Conservation (phyloP, 2,888 invertebrate species). For the Liposcelis brunnea region DNA sequence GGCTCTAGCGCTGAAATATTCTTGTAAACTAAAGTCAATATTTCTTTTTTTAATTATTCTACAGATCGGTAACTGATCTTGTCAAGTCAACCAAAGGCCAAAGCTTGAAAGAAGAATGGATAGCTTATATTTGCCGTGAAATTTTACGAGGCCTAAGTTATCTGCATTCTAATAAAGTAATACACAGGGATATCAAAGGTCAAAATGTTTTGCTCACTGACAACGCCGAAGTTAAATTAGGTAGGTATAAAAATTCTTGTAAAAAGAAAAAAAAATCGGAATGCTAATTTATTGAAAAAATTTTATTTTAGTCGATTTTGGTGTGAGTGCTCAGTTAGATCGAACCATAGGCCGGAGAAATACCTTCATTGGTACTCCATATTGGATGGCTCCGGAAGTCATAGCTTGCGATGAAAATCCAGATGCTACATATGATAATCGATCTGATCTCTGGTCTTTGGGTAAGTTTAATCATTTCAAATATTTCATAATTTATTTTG, state of each 20-base stretch:
- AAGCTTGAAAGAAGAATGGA: constrained; percentile 98
- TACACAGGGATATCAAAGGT: constrained; percentile 98
- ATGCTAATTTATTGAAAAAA: too few species aligned
- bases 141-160: constrained; percentile 89
- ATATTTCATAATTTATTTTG: not conserved
- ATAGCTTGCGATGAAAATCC: constrained; percentile 99
- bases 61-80: constrained; percentile 87
- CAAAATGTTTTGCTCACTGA: constrained; percentile 99
- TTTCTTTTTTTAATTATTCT: too few species aligned
- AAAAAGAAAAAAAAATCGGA: not conserved
- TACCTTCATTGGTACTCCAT: constrained; percentile 96
- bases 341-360: constrained; percentile 96
- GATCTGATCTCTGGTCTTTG: constrained; percentile 72
- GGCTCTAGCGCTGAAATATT: too few species aligned
- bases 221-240: constrained; percentile 98
- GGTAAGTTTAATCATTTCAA: constrained; percentile 14
- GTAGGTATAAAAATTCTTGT: constrained; percentile 30
- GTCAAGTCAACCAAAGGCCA: constrained; percentile 99
- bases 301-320: constrained; percentile 72
- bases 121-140: constrained; percentile 97
- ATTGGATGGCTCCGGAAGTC: constrained; percentile 99
- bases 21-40: too few species aligned
- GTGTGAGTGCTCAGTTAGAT: constrained; percentile 97
- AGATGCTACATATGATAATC: constrained; percentile 98
- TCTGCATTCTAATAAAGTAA: constrained; percentile 96